These are phyloP conservation scores for Anarhynchus alexandrinus DNA, from an alignment of 2,113 vertebrate genomes.

Conservation along the genomic window DNA sequence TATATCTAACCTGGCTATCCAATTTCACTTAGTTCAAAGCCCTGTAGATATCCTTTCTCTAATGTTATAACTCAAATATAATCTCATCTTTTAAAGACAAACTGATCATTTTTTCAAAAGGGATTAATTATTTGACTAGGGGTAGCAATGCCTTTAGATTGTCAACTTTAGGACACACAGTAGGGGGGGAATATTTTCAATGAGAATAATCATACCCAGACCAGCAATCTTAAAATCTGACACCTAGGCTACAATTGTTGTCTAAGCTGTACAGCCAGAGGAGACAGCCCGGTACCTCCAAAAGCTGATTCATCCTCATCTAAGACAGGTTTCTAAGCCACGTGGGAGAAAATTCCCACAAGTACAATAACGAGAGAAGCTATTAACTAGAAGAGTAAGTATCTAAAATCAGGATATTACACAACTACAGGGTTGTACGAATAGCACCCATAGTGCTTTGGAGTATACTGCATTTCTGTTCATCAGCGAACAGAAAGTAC, in stretches of 20 bases:
- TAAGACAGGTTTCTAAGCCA: neutral
- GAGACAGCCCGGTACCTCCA: neutral
- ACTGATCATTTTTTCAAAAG: neutral
- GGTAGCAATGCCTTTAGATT: neutral
- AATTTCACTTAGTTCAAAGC: neutral
- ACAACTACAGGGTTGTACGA: neutral
- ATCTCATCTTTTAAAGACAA: neutral
- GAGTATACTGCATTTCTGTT: neutral
- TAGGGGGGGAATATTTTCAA: neutral
- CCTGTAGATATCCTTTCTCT: neutral
- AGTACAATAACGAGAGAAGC: neutral
- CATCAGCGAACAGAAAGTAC: neutral
- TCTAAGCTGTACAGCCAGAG: neutral
- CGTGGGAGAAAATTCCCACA: neutral
- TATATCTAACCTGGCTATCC: neutral
- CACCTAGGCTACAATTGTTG: neutral
- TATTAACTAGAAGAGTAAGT: neutral
- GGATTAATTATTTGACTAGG: neutral
- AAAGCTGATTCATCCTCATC: neutral
- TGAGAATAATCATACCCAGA: neutral
- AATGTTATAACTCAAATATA: neutral
- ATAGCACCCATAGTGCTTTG: neutral
- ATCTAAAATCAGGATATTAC: neutral
- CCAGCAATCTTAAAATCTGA: neutral
- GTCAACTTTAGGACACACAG: neutral